These are phyloP conservation scores for Drosophila kambysellisi DNA, from an alignment of 2,888 invertebrate genomes.

Conservation along the genomic window DNA sequence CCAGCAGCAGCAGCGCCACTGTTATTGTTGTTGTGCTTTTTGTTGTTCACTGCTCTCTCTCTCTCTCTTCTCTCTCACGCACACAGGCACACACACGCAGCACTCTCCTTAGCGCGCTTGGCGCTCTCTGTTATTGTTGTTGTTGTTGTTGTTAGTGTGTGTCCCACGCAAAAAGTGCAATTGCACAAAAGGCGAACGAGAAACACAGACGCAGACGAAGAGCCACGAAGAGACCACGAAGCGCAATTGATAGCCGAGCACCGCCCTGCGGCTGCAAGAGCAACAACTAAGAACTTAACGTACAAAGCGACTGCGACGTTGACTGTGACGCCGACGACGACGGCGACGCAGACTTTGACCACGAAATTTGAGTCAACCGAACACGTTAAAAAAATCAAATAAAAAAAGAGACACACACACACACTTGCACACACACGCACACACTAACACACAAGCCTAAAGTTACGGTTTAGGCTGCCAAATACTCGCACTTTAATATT, in stretches of 20 bases:
- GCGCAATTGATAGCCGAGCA: constrained; percentile 48
- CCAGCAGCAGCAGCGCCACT: constrained; percentile 53
- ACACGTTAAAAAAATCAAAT: constrained; percentile 47
- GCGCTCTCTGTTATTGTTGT: constrained; percentile 21
- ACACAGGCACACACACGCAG: background rate
- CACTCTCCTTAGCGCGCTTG: constrained; percentile 2
- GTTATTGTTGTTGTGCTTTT: constrained; percentile 15
- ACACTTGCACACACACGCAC: background rate
- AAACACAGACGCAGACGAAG: constrained; percentile 29
- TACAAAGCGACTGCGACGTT: constrained; percentile 23
- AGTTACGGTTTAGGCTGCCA: constrained; percentile 18
- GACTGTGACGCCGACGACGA: constrained; percentile 28
- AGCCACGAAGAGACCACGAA: constrained; percentile 30
- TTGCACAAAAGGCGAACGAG: constrained; percentile 42
- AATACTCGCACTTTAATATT: constrained; percentile 23
- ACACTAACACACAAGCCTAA: constrained; percentile 5
- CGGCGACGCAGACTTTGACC: constrained; percentile 50
- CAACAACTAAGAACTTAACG: constrained; percentile 35
- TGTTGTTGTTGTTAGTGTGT: constrained; percentile 21
- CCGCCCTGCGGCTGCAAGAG: constrained; percentile 46
- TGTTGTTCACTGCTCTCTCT: constrained; percentile 7
- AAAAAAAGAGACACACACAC: constrained; percentile 16
- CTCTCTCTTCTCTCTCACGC: background rate
- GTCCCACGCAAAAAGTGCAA: constrained; percentile 39
- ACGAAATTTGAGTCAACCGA: constrained; percentile 64